A percentile compares a stretch with the other conserved stretches of the same genome.
phyloP scores from a whole-genome alignment of 2,113 vertebrate species.

The Sceloporus tristichus region DNA sequence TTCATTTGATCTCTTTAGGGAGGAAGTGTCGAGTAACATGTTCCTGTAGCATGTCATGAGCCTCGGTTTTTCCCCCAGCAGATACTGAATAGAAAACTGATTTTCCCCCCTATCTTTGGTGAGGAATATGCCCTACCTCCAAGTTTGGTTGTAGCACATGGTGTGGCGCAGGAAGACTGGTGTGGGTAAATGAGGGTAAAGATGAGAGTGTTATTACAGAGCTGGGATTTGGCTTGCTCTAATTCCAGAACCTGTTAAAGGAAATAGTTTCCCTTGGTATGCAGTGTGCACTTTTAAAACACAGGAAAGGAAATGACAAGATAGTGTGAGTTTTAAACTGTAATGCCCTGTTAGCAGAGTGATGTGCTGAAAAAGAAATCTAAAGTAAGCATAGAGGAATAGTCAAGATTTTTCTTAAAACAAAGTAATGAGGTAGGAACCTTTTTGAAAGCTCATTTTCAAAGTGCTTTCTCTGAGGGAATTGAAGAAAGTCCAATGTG shows the following conservation, averaged over 20 bases:
- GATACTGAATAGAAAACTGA: constrained; percentile 59
- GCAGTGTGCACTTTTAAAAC: constrained; percentile 73
- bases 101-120: constrained; percentile 57
- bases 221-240: constrained; percentile 50
- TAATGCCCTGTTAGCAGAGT: neutral
- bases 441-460: constrained; percentile 21
- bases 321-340: constrained; percentile 19
- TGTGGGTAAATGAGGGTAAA: constrained; percentile 8
- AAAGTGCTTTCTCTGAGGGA: neutral
- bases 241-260: constrained; percentile 46
- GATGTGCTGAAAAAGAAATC: constrained; percentile 27
- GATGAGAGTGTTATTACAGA: constrained; percentile 34
- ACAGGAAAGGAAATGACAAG: constrained; percentile 32
- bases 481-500: no score
- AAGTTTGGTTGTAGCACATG: constrained; percentile 12
- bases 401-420: neutral
- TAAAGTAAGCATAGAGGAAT: constrained; percentile 42
- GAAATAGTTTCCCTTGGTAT: constrained; percentile 56
- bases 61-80: constrained; percentile 40
- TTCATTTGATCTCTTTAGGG: constrained; percentile 45
- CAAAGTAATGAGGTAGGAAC: constrained; percentile 13
- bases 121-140: constrained; percentile 63
- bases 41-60: constrained; percentile 24
- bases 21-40: constrained; percentile 20
- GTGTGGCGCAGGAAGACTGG: constrained; percentile 23